Evolutionary conservation across 2,113 vertebrate species (phyloP).

Genomic region (Hydrochoerus hydrochaeris): DNA sequence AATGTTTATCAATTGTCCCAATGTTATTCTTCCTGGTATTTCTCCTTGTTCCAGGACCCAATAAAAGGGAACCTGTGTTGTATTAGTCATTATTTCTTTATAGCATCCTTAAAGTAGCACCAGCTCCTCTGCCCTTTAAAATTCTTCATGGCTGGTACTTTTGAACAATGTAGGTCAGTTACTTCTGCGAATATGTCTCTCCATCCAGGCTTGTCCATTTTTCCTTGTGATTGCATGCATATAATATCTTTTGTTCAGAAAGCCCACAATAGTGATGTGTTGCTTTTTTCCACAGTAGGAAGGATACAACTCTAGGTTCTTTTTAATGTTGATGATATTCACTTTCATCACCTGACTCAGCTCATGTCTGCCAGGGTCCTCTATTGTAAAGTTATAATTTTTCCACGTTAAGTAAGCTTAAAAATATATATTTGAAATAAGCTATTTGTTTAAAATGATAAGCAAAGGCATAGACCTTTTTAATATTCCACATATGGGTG

Average conservation of each 20-base stretch:
- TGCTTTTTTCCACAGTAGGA: neutral
- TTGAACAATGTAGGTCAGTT: neutral
- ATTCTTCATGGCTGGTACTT: constrained; percentile 8
- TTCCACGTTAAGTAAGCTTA: neutral
- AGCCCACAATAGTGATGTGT: accelerated
- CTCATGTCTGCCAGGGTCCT: neutral
- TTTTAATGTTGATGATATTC: neutral
- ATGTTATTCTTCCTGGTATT: neutral
- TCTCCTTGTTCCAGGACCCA: neutral
- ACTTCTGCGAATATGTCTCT: neutral
- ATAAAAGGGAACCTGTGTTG: no score
- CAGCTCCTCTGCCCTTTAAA: neutral
- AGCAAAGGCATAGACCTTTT: neutral
- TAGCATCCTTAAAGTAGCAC: neutral
- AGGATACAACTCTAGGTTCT: neutral
- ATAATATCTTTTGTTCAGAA: neutral
- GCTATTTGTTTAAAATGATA: neutral
- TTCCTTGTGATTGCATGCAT: neutral
- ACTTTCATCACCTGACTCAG: neutral
- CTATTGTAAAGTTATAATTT: neutral
- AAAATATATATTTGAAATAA: neutral
- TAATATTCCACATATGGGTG: neutral
- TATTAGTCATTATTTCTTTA: neutral
- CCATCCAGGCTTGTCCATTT: neutral
- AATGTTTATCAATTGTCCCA: neutral